Conservation (phyloP, 1,140 invertebrate genomes). For the Cardiocondyla obscurior region DNA sequence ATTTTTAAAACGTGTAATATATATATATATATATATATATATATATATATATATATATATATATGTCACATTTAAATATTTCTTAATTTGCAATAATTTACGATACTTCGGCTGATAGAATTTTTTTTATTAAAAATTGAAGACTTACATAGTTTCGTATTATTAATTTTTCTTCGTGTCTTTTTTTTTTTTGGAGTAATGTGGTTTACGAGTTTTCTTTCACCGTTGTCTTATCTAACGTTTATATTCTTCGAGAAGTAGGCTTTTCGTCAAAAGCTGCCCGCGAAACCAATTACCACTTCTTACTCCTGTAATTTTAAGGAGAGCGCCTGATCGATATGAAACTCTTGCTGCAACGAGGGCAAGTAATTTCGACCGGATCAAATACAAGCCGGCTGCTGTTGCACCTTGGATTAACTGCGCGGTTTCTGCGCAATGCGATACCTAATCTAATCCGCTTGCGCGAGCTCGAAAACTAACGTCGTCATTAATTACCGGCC, state of each 20-base stretch:
- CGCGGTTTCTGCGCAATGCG: conserved; percentile 44
- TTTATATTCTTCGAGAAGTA: background rate
- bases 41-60: too few species aligned
- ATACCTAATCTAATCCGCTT: conserved; percentile 29
- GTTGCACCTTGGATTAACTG: conserved; percentile 28
- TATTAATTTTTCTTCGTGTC: background rate
- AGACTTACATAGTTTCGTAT: background rate
- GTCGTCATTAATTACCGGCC: conserved; percentile 39
- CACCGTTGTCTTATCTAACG: background rate
- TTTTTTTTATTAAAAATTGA: background rate
- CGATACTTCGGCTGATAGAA: too few species aligned
- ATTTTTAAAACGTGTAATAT: background rate
- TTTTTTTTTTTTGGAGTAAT: background rate
- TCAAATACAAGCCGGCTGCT: conserved; percentile 1
- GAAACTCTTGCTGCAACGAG: background rate
- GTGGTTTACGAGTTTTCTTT: background rate
- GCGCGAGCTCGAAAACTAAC: conserved; percentile 36
- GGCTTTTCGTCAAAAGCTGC: background rate
- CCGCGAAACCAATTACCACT: background rate
- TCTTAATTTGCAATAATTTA: background rate
- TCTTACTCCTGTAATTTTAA: conserved; percentile 1
- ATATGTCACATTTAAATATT: background rate
- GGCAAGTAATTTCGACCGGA: conserved; percentile 9
- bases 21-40: too few species aligned
- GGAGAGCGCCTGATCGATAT: background rate